Evolutionary conservation across 2,113 vertebrate species (phyloP).

Genomic region (Sminthopsis crassicaudata): DNA sequence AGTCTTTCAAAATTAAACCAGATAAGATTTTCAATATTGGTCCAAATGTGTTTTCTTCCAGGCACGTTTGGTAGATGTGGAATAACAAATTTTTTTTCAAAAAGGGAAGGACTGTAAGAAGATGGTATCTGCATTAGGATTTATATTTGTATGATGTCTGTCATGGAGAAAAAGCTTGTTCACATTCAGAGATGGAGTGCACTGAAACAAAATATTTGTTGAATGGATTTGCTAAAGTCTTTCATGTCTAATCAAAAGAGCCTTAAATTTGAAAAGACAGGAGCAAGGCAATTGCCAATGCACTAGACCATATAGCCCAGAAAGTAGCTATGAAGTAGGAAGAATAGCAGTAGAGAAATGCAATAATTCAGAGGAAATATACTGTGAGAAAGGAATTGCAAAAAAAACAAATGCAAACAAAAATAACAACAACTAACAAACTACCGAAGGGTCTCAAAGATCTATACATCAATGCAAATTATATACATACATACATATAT

Average conservation of each 20-base stretch:
- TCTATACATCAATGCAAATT: background rate
- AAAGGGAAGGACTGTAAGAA: background rate
- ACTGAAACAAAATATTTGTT: background rate
- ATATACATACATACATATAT: no score
- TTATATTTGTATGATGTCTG: background rate
- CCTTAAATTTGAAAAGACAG: background rate
- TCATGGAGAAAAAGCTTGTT: background rate
- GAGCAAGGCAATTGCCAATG: background rate
- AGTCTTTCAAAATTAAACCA: constrained; percentile 35
- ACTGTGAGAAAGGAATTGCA: background rate
- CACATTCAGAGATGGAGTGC: background rate
- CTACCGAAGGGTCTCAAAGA: background rate
- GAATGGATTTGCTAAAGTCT: background rate
- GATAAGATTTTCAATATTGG: constrained; percentile 61
- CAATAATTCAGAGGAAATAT: background rate
- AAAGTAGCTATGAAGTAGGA: background rate
- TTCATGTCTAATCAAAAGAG: background rate
- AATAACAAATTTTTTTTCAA: constrained; percentile 9
- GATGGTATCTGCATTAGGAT: background rate
- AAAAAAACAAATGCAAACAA: background rate
- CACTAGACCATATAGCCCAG: background rate
- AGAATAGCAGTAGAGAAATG: background rate
- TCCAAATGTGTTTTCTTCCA: background rate
- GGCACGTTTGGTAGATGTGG: constrained; percentile 38
- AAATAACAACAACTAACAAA: no score